Evolutionary conservation across 2,888 invertebrate genomes (phyloP).

Genomic region (Tromatobia lineatoria): DNA sequence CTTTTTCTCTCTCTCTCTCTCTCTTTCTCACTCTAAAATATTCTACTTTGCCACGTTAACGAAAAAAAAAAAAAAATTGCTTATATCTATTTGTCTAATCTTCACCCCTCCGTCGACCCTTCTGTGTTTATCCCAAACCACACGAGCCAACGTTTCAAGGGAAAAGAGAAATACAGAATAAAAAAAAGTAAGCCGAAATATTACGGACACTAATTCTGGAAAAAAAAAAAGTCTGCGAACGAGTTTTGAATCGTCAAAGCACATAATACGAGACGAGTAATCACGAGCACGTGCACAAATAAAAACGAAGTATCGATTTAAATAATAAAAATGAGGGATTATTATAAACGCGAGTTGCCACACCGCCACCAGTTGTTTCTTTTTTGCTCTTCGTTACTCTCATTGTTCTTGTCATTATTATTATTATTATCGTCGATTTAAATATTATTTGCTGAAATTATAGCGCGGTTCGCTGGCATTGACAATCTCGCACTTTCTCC

Average conservation of each 20-base stretch:
- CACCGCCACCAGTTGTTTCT: constrained; percentile 39
- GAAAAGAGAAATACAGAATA: background rate
- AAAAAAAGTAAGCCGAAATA: background rate
- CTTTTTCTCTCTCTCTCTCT: constrained; percentile 18
- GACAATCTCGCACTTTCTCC: constrained; percentile 53
- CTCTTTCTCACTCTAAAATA: constrained; percentile 20
- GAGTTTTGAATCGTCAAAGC: constrained; percentile 7
- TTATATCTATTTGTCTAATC: constrained; percentile 35
- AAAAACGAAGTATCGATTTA: constrained; percentile 15
- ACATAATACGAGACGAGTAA: background rate
- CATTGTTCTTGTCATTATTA: constrained; percentile 52
- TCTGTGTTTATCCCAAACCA: constrained; percentile 19
- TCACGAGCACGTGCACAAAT: constrained; percentile 27
- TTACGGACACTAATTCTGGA: constrained; percentile 23
- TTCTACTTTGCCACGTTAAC: background rate
- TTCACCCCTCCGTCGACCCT: constrained; percentile 43
- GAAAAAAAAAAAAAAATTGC: background rate
- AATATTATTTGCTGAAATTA: constrained; percentile 61
- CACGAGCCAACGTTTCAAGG: constrained; percentile 31
- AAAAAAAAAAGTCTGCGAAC: constrained; percentile 25
- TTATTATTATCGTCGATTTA: constrained; percentile 26
- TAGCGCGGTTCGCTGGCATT: constrained; percentile 62
- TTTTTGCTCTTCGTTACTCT: constrained; percentile 45
- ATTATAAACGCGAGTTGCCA: constrained; percentile 46
- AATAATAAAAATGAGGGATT: constrained; percentile 16